Percentiles rank a stretch among this genome's conserved stretches.
Conservation (phyloP, 2,888 invertebrate species). For the Drosophila demipolita region DNA sequence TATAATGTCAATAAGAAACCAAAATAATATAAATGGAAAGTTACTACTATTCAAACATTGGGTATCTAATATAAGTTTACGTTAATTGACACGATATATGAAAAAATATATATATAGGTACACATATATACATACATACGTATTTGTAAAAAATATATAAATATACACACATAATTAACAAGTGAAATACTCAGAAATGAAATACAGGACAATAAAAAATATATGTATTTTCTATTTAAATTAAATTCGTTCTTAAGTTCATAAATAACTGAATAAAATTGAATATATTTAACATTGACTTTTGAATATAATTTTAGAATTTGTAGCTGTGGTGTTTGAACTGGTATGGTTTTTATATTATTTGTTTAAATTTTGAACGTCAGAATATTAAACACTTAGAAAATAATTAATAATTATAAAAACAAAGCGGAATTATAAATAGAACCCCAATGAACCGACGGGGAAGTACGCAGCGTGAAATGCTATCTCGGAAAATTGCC, state of each 20-base stretch:
- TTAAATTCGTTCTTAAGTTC: conserved; percentile 56
- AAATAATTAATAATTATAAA: not conserved
- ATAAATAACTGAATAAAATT: conserved; percentile 39
- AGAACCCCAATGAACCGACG: too few relatives aligned
- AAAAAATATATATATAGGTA: conserved; percentile 1
- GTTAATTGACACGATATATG: conserved; percentile 21
- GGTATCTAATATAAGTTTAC: conserved; percentile 23
- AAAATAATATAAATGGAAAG: conserved; percentile 21
- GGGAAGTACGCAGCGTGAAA: too few relatives aligned
- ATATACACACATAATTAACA: conserved; percentile 35
- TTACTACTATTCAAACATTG: conserved; percentile 31
- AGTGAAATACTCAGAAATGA: conserved; percentile 67
- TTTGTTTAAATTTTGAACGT: not conserved
- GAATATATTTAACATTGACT: conserved; percentile 19
- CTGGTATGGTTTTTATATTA: not conserved
- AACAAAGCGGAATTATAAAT: too few relatives aligned
- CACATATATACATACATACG: conserved; percentile 25
- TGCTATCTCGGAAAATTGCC: too few relatives aligned
- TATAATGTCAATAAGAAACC: not conserved
- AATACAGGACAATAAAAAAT: conserved; percentile 70
- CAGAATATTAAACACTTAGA: not conserved
- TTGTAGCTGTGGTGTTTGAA: not conserved
- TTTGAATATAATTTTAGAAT: not conserved
- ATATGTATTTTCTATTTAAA: conserved; percentile 46
- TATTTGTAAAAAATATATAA: conserved; percentile 17